phyloP scores from a whole-genome alignment of 2,113 vertebrate genomes.

The Polypterus senegalus region DNA sequence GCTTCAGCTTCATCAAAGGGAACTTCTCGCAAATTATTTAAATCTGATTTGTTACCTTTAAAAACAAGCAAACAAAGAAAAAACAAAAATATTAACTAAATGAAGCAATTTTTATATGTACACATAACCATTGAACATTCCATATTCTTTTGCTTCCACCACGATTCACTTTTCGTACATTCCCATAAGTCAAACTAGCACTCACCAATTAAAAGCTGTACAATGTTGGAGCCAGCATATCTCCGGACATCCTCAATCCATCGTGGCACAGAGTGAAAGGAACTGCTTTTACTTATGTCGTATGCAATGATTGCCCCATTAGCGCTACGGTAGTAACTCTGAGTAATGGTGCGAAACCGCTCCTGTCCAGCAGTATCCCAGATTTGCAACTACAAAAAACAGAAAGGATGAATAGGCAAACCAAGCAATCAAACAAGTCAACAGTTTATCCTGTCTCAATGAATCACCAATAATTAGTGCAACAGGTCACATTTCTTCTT shows the following conservation, averaged over 20 bases:
- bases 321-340: conserved; percentile 78
- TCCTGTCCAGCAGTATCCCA: conserved; percentile 84
- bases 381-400: conserved; percentile 61
- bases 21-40: conserved; percentile 61
- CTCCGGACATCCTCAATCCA: conserved; percentile 78
- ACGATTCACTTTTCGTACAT: not conserved
- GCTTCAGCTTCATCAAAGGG: conserved; percentile 56
- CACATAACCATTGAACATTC: not conserved
- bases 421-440: not conserved
- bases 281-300: conserved; percentile 64
- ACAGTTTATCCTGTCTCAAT: not conserved
- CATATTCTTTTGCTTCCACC: not conserved
- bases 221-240: conserved; percentile 65
- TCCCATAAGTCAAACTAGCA: not conserved
- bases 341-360: conserved; percentile 73
- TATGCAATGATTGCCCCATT: conserved; percentile 76
- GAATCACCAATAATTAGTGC: no score
- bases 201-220: conserved; percentile 71
- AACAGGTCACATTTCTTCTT: no score
- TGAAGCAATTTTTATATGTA: no score
- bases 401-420: not conserved
- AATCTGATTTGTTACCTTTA: conserved; percentile 73
- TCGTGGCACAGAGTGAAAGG: conserved; percentile 65
- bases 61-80: conserved; percentile 11
- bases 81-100: no score